Evolutionary conservation across 2,113 vertebrate species (phyloP), one percentile per base, ranked within the genome.

Genomic region (Atrichornis clamosus): DNA sequence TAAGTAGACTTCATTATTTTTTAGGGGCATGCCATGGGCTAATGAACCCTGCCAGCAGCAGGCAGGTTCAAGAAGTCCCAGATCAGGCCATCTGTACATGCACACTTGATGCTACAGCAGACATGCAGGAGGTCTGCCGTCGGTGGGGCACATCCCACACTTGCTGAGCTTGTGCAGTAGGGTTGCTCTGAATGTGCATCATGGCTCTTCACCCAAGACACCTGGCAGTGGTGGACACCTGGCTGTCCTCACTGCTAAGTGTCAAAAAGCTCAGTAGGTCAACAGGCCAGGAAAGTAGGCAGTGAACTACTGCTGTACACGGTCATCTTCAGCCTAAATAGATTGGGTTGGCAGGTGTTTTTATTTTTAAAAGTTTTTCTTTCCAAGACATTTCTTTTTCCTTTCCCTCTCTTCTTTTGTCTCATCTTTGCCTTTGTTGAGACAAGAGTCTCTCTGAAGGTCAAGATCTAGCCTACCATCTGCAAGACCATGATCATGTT

Each of bases 71-170:
- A 55, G n/a, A 76, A 62, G 67, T 74, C n/a, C 22, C 23, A 14
- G 37, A 37, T 59, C n/a, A 80, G 55, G 39, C 19, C 30, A 50
- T 8, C 41, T 69, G 26, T 4, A 2, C 53, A 14, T 83, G 82
- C 75, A 74, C 10, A 30, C 32, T 19, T 62, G 53, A n/a, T 84
- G 44, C 67, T 69, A 46, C 14, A 70, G 35, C 59, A 87, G 30
- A 82, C 27, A 22, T 37, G 30, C 32, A 53, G 28, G 35, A 42
- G 35, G 20, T 39, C 59, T 59, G 33, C 64, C 33, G 37, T 17
- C 2, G 0, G 21, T 63, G 50, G 32, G 53, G 7, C 0, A 0
- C 75, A 56, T 80, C 75, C 79, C 59, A 42, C 18, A 11, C 53
- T 79, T 1, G 0, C 67, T 73, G 20, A 83, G 53, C 24, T 2